phyloP scores from a whole-genome alignment of 2,113 vertebrate genomes.

The Meleagris gallopavo region DNA sequence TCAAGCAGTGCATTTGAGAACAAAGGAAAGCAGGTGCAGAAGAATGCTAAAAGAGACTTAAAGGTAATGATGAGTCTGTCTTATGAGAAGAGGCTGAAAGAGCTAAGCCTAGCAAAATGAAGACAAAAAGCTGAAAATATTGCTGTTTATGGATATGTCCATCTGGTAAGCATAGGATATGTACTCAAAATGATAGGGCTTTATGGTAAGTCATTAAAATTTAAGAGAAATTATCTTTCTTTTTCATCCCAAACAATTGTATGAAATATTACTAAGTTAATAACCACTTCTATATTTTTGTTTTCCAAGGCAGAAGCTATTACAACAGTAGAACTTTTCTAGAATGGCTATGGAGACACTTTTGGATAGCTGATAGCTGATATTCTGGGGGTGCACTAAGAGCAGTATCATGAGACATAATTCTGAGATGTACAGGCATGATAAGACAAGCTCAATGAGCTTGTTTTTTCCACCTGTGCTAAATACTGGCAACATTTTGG shows the following conservation, averaged over 20 bases:
- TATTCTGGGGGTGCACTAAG: background rate
- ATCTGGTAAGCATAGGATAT: background rate
- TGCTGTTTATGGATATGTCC: background rate
- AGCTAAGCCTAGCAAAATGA: background rate
- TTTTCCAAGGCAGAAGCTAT: background rate
- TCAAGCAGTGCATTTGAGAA: background rate
- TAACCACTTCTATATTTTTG: background rate
- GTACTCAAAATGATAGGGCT: background rate
- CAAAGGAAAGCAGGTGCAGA: background rate
- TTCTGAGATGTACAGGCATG: background rate
- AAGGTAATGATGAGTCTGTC: background rate
- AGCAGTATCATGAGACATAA: background rate
- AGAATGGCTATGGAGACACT: background rate
- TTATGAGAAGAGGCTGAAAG: background rate
- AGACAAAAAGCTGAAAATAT: background rate
- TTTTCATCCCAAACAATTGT: background rate
- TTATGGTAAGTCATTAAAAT: background rate
- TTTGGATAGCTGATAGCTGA: background rate
- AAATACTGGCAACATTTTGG: background rate
- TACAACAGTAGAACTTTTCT: background rate
- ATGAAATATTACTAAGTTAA: background rate
- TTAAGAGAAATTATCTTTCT: constrained; percentile 3
- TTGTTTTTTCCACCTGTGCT: background rate
- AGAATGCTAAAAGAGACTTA: background rate
- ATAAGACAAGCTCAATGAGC: background rate